A percentile compares a stretch with the other conserved stretches of the same genome.
Evolutionary conservation across 2,113 vertebrate species (phyloP).

Genomic region (Corythornis vintsioides): DNA sequence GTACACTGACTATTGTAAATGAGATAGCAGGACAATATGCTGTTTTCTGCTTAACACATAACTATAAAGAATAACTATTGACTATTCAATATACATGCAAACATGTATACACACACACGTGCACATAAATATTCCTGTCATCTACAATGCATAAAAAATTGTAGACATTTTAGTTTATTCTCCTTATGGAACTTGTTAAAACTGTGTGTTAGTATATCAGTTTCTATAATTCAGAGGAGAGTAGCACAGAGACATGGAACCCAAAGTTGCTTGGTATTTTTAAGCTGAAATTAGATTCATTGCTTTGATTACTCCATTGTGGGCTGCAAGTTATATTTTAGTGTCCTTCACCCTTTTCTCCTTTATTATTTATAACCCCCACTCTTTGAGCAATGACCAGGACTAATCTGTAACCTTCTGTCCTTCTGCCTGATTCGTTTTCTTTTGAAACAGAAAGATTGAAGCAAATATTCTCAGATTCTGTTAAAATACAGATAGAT

Average conservation of each 20-base stretch:
- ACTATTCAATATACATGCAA: background rate
- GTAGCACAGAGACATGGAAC: constrained; percentile 21
- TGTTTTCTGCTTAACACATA: background rate
- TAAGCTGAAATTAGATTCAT: constrained; percentile 93
- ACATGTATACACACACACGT: background rate
- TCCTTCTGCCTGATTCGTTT: constrained; percentile 96
- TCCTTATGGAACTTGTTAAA: background rate
- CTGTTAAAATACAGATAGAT: constrained; percentile 81
- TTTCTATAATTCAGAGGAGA: constrained; percentile 4
- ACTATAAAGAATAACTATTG: background rate
- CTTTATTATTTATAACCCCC: constrained; percentile 99
- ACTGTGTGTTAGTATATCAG: background rate
- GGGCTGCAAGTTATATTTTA: constrained; percentile 86
- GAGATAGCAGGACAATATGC: background rate
- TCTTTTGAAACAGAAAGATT: constrained; percentile 94
- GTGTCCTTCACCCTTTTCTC: constrained; percentile 91
- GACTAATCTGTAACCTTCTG: constrained; percentile 99
- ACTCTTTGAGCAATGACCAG: constrained; percentile 99
- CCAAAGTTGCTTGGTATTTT: constrained; percentile 82
- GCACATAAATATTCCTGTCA: background rate
- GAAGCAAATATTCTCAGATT: constrained; percentile 84
- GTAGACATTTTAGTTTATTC: background rate
- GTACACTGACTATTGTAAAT: background rate
- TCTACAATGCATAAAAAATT: background rate
- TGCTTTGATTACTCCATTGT: constrained; percentile 91